Percentiles rank a stretch among this genome's conserved stretches.
phyloP scores from a whole-genome alignment of 2,888 invertebrate species.

The Salpingus planirostris region DNA sequence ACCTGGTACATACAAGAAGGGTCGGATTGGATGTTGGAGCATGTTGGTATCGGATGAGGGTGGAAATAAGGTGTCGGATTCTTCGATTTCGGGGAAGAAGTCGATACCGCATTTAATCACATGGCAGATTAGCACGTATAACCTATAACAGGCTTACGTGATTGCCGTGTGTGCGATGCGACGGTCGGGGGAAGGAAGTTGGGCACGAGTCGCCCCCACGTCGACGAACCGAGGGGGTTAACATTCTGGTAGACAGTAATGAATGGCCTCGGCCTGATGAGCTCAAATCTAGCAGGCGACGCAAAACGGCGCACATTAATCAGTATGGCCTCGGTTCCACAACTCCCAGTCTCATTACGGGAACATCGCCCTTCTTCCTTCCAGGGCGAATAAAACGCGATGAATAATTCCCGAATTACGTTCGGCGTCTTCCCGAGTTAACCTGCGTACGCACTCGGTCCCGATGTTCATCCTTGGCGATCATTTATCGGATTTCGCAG shows the following conservation, averaged over 20 bases:
- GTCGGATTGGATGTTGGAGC: too few relatives aligned
- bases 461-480: too few relatives aligned
- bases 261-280: slow-evolving; percentile 35
- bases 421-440: background rate
- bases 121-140: slow-evolving; percentile 30
- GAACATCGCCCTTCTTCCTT: slow-evolving; percentile 23
- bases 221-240: slow-evolving; percentile 15
- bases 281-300: slow-evolving; percentile 35
- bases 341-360: slow-evolving; percentile 31
- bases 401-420: slow-evolving; percentile 21
- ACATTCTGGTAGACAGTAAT: slow-evolving; percentile 32
- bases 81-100: too few relatives aligned
- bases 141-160: slow-evolving; percentile 31
- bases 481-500: too few relatives aligned
- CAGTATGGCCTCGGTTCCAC: slow-evolving; percentile 27
- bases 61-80: too few relatives aligned
- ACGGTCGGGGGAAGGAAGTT: slow-evolving; percentile 12
- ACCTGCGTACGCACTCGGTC: too few relatives aligned
- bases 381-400: slow-evolving; percentile 27
- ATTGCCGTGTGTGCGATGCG: slow-evolving; percentile 21
- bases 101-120: slow-evolving; percentile 32
- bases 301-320: slow-evolving; percentile 34
- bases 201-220: slow-evolving; percentile 15
- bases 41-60: too few relatives aligned
- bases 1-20: too few relatives aligned